Evolutionary conservation across 2,888 invertebrate genomes (phyloP).

Genomic region (Harpalus rubripes): DNA sequence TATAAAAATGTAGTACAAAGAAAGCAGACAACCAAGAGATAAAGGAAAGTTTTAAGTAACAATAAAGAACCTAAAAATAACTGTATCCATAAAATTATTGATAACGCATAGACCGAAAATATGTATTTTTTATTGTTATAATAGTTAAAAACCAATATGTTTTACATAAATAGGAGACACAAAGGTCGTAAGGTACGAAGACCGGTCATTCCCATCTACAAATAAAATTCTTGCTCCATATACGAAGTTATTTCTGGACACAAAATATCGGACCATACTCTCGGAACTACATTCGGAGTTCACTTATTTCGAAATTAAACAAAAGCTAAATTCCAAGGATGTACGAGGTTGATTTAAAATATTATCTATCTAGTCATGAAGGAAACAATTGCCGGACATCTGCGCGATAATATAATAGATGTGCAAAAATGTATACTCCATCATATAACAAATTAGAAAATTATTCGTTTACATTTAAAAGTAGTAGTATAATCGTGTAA

Average conservation of each 20-base stretch:
- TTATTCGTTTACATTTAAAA: too few species aligned
- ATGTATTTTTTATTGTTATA: neutral
- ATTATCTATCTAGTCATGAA: too few species aligned
- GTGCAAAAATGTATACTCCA: too few species aligned
- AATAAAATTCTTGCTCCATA: conserved; percentile 29
- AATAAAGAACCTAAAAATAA: conserved; percentile 15
- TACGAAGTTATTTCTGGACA: conserved; percentile 8
- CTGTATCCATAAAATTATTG: neutral
- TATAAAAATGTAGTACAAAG: neutral
- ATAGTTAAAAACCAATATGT: conserved; percentile 13
- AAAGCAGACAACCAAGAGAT: neutral
- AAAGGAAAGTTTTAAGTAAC: conserved; percentile 5
- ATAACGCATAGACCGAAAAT: neutral
- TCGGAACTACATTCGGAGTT: neutral
- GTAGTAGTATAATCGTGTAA: too few species aligned
- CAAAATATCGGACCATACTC: neutral
- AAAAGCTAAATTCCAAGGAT: too few species aligned
- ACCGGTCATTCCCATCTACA: conserved; percentile 55
- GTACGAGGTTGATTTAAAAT: too few species aligned
- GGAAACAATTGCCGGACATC: too few species aligned
- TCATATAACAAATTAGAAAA: too few species aligned
- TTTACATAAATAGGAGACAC: conserved; percentile 26
- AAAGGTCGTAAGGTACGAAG: conserved; percentile 43
- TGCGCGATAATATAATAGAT: too few species aligned
- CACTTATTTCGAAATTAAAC: too few species aligned